Percentiles rank a stretch among this genome's conserved stretches.
phyloP scores from a whole-genome alignment of 2,888 invertebrate genomes.

The Tetranychus piercei region DNA sequence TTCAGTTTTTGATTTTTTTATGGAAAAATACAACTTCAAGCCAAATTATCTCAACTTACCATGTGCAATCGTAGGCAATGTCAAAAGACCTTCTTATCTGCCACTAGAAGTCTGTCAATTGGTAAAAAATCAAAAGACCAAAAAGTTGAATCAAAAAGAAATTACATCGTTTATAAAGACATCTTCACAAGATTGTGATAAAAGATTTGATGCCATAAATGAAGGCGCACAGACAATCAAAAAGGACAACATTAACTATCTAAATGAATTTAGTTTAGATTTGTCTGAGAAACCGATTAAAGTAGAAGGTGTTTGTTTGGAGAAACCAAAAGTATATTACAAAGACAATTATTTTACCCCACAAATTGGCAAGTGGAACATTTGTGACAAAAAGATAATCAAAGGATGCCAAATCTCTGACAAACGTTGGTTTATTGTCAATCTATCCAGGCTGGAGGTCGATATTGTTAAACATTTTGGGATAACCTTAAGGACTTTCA shows the following conservation, averaged over 20 bases:
- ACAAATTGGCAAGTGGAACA: neutral
- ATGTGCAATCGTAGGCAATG: neutral
- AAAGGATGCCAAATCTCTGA: neutral
- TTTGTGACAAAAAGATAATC: neutral
- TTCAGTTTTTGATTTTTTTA: conserved; percentile 8
- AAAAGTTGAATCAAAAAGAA: neutral
- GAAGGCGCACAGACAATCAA: neutral
- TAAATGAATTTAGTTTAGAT: conserved; percentile 20
- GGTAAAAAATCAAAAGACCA: neutral
- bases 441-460: neutral
- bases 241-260: conserved; percentile 15
- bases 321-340: neutral
- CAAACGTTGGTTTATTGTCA: neutral
- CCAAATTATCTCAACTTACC: neutral
- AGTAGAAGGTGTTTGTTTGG: conserved; percentile 5
- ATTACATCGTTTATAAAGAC: neutral
- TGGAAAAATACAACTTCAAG: neutral
- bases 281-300: conserved; percentile 17
- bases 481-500: neutral
- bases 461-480: neutral
- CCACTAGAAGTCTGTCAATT: neutral
- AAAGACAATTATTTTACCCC: neutral
- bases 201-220: neutral
- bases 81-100: neutral
- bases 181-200: neutral